A percentile compares a stretch with the other conserved stretches of the same genome.
Evolutionary conservation across 2,888 invertebrate species (phyloP).

Genomic region (Trachelus troglodyta): DNA sequence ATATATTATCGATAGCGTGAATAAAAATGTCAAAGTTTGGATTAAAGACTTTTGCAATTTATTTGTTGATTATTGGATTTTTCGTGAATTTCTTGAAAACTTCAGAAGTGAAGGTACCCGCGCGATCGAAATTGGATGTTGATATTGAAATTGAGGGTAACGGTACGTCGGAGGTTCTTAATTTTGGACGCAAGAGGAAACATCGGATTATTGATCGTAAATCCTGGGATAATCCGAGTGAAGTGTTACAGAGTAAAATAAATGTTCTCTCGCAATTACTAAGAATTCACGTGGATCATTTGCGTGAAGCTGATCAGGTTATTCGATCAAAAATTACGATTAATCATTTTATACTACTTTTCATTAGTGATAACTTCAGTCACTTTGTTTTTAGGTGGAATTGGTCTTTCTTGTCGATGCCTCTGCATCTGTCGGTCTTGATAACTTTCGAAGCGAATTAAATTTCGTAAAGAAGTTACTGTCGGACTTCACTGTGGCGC

Average conservation of each 20-base stretch:
- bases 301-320: slow-evolving; percentile 50
- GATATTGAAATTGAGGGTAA: slow-evolving; percentile 6
- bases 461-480: slow-evolving; percentile 76
- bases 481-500: slow-evolving; percentile 75
- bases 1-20: background rate
- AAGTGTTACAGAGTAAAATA: slow-evolving; percentile 32
- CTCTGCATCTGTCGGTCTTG: slow-evolving; percentile 76
- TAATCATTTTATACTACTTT: background rate
- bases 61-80: background rate
- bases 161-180: slow-evolving; percentile 20
- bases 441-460: slow-evolving; percentile 75
- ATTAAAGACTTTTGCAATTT: background rate
- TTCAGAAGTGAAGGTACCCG: background rate
- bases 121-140: background rate
- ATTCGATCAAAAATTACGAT: background rate
- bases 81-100: background rate
- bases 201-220: slow-evolving; percentile 25
- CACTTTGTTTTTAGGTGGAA: slow-evolving; percentile 65
- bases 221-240: slow-evolving; percentile 27
- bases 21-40: background rate
- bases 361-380: background rate
- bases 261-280: slow-evolving; percentile 42
- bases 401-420: slow-evolving; percentile 77
- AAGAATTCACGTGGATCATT: slow-evolving; percentile 44
- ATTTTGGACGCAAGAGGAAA: slow-evolving; percentile 25